Evolutionary conservation across 2,113 vertebrate genomes (phyloP).

Genomic region (Pavo muticus): DNA sequence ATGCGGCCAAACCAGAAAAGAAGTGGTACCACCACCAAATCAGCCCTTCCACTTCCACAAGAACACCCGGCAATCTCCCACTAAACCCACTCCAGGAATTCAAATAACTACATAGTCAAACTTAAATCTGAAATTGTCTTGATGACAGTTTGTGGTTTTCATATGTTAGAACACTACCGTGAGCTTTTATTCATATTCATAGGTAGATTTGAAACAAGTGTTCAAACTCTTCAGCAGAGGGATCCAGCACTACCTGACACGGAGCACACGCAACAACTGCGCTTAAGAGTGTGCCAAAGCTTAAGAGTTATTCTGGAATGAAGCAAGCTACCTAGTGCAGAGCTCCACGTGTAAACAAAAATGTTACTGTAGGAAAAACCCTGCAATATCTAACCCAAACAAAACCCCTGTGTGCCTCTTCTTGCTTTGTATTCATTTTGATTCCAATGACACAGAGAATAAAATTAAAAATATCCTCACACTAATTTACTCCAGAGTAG

Average conservation of each 20-base stretch:
- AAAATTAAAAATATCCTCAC: neutral
- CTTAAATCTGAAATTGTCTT: neutral
- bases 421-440: neutral
- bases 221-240: neutral
- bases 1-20: neutral
- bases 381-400: neutral
- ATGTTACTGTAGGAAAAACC: accelerated
- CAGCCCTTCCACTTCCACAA: neutral
- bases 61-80: neutral
- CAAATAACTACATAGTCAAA: neutral
- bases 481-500: neutral
- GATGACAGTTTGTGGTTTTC: neutral
- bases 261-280: neutral
- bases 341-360: neutral
- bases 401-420: neutral
- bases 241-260: neutral
- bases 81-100: neutral
- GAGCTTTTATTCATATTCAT: neutral
- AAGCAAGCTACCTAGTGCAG: neutral
- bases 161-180: neutral
- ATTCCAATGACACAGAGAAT: neutral
- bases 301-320: neutral
- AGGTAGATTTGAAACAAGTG: neutral
- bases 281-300: neutral
- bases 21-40: neutral